phyloP scores from a whole-genome alignment of 2,113 vertebrate genomes.

The Notechis scutatus region DNA sequence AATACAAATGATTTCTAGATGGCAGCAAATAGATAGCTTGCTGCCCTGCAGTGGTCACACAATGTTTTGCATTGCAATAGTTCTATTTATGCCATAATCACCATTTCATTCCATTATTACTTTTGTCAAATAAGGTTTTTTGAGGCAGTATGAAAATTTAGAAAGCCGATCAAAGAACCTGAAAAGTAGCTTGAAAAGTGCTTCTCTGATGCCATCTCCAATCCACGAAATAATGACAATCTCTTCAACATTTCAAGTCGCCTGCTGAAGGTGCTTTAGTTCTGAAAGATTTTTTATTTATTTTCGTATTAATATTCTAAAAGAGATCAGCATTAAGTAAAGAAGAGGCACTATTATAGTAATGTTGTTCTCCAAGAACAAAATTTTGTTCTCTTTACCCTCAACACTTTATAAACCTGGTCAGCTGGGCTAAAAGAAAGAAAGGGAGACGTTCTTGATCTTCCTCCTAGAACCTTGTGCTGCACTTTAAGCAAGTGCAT shows the following conservation, averaged over 20 bases:
- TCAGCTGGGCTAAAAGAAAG: background rate
- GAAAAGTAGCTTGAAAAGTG: background rate
- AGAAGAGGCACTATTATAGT: background rate
- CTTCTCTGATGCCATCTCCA: background rate
- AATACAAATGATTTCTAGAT: background rate
- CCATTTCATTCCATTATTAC: background rate
- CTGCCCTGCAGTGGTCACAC: background rate
- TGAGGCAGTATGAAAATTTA: background rate
- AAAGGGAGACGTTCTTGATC: background rate
- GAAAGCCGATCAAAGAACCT: background rate
- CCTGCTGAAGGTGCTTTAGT: background rate
- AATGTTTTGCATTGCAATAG: background rate
- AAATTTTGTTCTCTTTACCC: background rate
- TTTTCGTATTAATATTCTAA: background rate
- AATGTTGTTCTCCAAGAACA: too few species aligned
- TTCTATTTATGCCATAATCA: background rate
- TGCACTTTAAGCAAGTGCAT: background rate
- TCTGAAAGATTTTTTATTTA: background rate
- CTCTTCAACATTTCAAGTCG: background rate
- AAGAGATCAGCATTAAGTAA: background rate
- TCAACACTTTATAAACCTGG: background rate
- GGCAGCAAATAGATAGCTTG: background rate
- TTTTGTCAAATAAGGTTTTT: background rate
- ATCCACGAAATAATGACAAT: background rate
- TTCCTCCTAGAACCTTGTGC: background rate